These are phyloP conservation scores for Catalaphyllia jardinei DNA, from an alignment of 64 coral and sea anemone genomes.

Conservation along the genomic window DNA sequence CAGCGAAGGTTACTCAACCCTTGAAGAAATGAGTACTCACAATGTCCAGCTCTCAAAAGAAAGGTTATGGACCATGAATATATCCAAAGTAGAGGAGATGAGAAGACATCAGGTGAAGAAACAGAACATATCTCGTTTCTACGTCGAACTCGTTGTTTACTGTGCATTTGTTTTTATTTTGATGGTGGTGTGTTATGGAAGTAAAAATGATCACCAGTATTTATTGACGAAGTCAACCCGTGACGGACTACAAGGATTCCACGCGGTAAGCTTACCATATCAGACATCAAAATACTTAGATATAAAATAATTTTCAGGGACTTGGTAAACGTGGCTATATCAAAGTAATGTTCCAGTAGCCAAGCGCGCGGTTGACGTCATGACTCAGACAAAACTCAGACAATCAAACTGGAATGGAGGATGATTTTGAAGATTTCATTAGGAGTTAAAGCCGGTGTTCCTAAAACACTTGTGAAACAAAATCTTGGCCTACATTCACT, in stretches of 20 bases:
- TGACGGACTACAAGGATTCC: neutral
- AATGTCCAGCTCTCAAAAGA: neutral
- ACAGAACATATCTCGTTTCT: neutral
- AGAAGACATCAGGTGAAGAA: neutral
- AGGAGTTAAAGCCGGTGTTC: too few relatives aligned
- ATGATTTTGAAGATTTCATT: too few relatives aligned
- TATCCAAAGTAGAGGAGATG: neutral
- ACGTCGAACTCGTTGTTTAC: neutral
- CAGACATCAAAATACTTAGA: too few relatives aligned
- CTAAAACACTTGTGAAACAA: too few relatives aligned
- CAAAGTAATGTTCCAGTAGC: too few relatives aligned
- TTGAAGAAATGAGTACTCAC: neutral
- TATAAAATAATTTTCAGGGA: too few relatives aligned
- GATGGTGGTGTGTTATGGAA: conserved; percentile 6
- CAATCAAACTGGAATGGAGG: too few relatives aligned
- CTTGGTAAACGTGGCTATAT: too few relatives aligned
- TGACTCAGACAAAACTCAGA: too few relatives aligned
- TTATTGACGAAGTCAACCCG: neutral
- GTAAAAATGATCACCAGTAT: neutral
- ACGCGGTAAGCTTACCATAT: neutral
- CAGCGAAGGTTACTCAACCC: too few relatives aligned
- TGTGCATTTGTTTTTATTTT: neutral
- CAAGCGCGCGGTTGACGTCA: too few relatives aligned
- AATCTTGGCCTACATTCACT: too few relatives aligned
- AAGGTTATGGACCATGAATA: neutral